A percentile compares a stretch with the other conserved stretches of the same genome.
phyloP scores from a whole-genome alignment of 2,113 vertebrate genomes.

The Irena cyanogastra region DNA sequence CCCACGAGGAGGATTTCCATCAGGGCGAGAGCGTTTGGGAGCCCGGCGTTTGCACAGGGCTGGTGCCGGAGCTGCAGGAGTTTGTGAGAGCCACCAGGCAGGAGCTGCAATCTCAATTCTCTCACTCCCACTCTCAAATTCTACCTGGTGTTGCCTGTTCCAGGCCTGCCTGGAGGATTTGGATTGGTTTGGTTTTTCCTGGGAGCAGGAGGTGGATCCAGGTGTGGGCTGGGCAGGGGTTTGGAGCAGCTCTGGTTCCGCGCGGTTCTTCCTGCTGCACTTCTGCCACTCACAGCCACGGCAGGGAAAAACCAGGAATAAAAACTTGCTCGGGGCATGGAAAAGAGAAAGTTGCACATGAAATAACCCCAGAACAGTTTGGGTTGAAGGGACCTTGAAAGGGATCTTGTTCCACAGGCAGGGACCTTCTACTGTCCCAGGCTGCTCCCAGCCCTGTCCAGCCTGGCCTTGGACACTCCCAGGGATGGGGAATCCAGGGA shows the following conservation, averaged over 20 bases:
- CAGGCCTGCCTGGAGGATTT: not conserved
- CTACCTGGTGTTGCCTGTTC: not conserved
- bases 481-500: not conserved
- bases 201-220: not conserved
- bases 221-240: not conserved
- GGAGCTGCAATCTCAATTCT: not conserved
- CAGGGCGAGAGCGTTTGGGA: not conserved
- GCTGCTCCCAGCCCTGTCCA: not conserved
- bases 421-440: not conserved
- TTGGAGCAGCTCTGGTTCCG: not conserved
- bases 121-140: not conserved
- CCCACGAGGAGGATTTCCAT: not conserved
- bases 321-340: not conserved
- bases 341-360: not conserved
- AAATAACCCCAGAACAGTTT: not conserved
- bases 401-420: not conserved
- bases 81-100: not conserved
- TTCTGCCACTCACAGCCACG: not conserved
- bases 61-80: not conserved
- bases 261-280: not conserved
- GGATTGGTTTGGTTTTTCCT: not conserved
- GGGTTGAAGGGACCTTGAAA: not conserved
- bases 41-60: not conserved
- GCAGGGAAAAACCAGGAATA: not conserved
- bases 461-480: not conserved